A percentile compares a stretch with the other conserved stretches of the same genome.
These are phyloP conservation scores for Abrostola tripartita DNA, from an alignment of 2,888 invertebrate genomes.

Conservation along the genomic window DNA sequence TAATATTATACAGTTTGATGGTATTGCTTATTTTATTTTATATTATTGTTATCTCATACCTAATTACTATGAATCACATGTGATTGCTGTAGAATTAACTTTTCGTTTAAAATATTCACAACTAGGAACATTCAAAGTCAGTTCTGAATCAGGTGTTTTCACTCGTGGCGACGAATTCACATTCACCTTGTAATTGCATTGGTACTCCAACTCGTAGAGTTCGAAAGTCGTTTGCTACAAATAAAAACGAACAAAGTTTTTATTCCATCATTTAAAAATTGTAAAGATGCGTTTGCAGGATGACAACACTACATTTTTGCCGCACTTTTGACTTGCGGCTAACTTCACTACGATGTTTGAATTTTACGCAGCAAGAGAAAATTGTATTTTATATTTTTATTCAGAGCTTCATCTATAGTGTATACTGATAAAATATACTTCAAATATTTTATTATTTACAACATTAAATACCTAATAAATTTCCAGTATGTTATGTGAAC, in stretches of 20 bases:
- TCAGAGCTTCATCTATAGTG: no score
- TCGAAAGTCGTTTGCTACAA: conserved; percentile 87
- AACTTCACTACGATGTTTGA: conserved; percentile 49
- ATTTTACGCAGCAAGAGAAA: conserved; percentile 6
- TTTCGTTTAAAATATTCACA: conserved; percentile 84
- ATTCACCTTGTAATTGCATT: conserved; percentile 87
- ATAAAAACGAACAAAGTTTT: conserved; percentile 32
- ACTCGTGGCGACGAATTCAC: conserved; percentile 79
- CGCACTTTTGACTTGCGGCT: conserved; percentile 49
- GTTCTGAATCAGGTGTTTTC: conserved; percentile 80
- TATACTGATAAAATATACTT: no score
- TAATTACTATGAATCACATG: conserved; percentile 64
- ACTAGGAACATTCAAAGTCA: conserved; percentile 85
- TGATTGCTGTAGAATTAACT: conserved; percentile 70
- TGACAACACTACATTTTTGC: conserved; percentile 45
- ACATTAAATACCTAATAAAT: no score
- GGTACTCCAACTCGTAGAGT: conserved; percentile 87
- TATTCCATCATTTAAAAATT: background rate
- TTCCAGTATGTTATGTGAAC: background rate
- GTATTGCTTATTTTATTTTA: no score
- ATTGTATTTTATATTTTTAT: no score
- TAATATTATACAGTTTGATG: no score
- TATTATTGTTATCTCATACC: no score
- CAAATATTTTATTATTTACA: no score
- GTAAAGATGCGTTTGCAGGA: background rate